Evolutionary conservation across 92 coral and sea anemone genomes (phyloP).

Genomic region (Palythoa grandiflora): DNA sequence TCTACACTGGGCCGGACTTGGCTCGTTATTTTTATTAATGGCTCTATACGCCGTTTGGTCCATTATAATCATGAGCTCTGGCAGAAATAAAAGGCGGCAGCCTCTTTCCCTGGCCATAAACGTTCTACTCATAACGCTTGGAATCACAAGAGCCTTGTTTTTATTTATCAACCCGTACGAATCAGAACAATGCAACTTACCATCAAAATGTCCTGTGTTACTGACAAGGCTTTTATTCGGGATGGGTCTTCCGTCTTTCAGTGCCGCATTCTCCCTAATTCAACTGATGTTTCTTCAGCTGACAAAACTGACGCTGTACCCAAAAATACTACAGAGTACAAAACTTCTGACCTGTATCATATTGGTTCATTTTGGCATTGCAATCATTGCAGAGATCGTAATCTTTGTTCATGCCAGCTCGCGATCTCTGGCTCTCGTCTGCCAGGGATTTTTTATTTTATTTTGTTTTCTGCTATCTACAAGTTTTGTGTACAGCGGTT

Average conservation of each 20-base stretch:
- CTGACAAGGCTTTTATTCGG: slow-evolving; percentile 79
- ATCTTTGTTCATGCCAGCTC: slow-evolving; percentile 61
- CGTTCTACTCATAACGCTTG: slow-evolving; percentile 63
- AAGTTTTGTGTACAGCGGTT: slow-evolving; percentile 80
- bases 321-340: slow-evolving; percentile 73
- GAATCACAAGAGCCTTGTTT: slow-evolving; percentile 73
- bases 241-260: slow-evolving; percentile 85
- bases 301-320: slow-evolving; percentile 79
- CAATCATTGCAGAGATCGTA: slow-evolving; percentile 62
- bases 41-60: slow-evolving; percentile 74
- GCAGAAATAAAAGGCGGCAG: slow-evolving; percentile 56
- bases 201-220: slow-evolving; percentile 69
- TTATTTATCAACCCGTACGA: slow-evolving; percentile 90
- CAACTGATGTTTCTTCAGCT: slow-evolving; percentile 82
- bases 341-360: slow-evolving; percentile 66
- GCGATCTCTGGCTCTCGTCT: slow-evolving; percentile 59
- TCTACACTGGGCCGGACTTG: slow-evolving; percentile 84
- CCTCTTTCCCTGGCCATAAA: slow-evolving; percentile 65
- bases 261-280: slow-evolving; percentile 85
- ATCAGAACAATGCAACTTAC: slow-evolving; percentile 81
- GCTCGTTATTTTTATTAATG: slow-evolving; percentile 64
- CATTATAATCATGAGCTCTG: slow-evolving; percentile 37
- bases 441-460: slow-evolving; percentile 76
- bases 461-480: slow-evolving; percentile 66
- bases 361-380: slow-evolving; percentile 68